phyloP scores from a whole-genome alignment of 2,113 vertebrate species.

The Fregata magnificens region DNA sequence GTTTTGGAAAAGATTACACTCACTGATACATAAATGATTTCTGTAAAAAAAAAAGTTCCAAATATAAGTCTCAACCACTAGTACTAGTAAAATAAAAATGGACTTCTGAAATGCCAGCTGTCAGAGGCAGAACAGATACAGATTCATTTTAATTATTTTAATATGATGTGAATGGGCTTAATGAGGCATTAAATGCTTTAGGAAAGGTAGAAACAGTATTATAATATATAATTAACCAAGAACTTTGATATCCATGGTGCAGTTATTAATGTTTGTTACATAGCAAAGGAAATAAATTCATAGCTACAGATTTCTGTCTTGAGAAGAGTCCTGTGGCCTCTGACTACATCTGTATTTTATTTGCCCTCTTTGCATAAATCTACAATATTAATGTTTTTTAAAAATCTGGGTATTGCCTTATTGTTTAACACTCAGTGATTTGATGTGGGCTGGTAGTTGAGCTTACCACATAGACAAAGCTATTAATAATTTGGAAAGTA shows the following conservation, averaged over 20 bases:
- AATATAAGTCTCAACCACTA: background rate
- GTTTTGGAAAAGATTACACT: background rate
- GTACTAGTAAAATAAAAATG: background rate
- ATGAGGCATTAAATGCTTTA: background rate
- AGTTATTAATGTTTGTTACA: background rate
- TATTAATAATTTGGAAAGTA: background rate
- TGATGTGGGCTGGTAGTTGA: background rate
- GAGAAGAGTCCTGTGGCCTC: background rate
- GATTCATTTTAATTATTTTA: background rate
- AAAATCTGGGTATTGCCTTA: background rate
- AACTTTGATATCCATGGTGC: background rate
- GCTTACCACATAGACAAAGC: background rate
- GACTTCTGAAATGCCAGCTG: background rate
- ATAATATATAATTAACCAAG: background rate
- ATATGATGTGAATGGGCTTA: background rate
- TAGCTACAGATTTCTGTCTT: background rate
- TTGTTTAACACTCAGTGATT: background rate
- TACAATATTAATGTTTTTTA: background rate
- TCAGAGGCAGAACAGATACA: background rate
- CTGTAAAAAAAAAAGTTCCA: background rate
- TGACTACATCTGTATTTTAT: background rate
- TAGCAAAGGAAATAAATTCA: background rate
- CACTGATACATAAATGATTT: background rate
- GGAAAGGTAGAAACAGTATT: background rate
- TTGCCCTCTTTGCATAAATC: background rate